phyloP scores from a whole-genome alignment of 2,113 vertebrate genomes.

The Pituophis catenifer region DNA sequence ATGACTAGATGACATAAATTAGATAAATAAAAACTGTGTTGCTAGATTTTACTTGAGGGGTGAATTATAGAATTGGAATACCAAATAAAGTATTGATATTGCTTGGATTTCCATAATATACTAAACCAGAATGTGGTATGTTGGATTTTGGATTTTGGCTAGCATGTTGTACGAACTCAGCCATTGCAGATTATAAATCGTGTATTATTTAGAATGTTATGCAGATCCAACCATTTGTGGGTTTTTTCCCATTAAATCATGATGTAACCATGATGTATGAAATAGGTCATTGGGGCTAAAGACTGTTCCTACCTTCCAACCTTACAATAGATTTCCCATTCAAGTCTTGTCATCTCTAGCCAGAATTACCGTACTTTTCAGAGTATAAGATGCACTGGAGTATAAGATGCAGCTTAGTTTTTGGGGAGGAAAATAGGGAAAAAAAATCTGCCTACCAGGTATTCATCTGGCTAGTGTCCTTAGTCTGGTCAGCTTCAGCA shows the following conservation, averaged over 20 bases:
- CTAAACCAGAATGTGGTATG: neutral
- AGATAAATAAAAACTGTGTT: neutral
- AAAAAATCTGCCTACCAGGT: too few species aligned
- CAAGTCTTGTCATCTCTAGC: neutral
- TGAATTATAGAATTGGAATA: neutral
- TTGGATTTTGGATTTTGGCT: neutral
- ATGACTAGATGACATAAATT: neutral
- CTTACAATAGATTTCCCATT: neutral
- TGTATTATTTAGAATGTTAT: neutral
- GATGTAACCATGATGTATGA: neutral
- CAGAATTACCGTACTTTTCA: too few species aligned
- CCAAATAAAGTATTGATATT: neutral
- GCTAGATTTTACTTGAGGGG: neutral
- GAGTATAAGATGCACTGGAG: too few species aligned
- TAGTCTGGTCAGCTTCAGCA: too few species aligned
- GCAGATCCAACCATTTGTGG: neutral
- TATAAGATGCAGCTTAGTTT: too few species aligned
- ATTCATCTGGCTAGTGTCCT: too few species aligned
- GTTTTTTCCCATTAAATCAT: neutral
- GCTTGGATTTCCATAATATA: neutral
- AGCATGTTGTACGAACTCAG: neutral
- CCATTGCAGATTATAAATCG: neutral
- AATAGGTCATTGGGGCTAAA: neutral
- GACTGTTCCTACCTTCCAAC: neutral
- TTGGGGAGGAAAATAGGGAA: too few species aligned